Base-by-base conservation (phyloP, 1,140 invertebrate genomes). In the Calycopis cecrops region DNA sequence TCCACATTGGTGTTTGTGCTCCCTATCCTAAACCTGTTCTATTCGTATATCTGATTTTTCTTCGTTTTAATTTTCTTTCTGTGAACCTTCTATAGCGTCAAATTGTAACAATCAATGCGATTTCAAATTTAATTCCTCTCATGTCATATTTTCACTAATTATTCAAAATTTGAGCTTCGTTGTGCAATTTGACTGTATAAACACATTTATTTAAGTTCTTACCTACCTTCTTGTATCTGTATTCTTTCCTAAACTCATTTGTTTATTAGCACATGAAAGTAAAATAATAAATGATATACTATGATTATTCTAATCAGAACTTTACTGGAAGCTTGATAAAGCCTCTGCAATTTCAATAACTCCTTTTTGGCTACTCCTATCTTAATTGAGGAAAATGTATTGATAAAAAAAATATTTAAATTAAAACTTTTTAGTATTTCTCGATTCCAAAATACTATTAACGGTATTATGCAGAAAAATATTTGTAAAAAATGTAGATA, bases 221-320 rank as follows among this genome's bases (percentile, higher is more conserved):
- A 67, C 72, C 40, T 65, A 60, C 57, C 50, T 67, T 67, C 48
- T 60, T 69, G 67, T 65, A 67, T 69, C 35, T 66, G 62, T 63
- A 38, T 73, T 52, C 14, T 73, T 71, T 75, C 69, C 42, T 72
- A 74, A 71, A 53, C 40, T 66, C 55, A 72, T 76, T 82, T 84
- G 84, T 87, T 87, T 87, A 87, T 85, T 73, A 76, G 84, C 84
- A 87, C 81, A 87, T 87, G 84, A 83, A 86, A 83, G 78, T 83
- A 82, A 76, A 28, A 69, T 57, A 37, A 50, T 54, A 57, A 56
- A 33, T 35, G 35, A 35, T 37, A 59, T 47, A 33, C 21, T 44
- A 53, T 42, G 12, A 42, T 42, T 18, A 21, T 42, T 53, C 37
- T 21, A 34, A 47, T 14, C 21, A 44, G n/a, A 54, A 44, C 18